A percentile compares a stretch with the other conserved stretches of the same genome.
phyloP scores from a whole-genome alignment of 1,140 invertebrate genomes.

The Drosophila takahashii region DNA sequence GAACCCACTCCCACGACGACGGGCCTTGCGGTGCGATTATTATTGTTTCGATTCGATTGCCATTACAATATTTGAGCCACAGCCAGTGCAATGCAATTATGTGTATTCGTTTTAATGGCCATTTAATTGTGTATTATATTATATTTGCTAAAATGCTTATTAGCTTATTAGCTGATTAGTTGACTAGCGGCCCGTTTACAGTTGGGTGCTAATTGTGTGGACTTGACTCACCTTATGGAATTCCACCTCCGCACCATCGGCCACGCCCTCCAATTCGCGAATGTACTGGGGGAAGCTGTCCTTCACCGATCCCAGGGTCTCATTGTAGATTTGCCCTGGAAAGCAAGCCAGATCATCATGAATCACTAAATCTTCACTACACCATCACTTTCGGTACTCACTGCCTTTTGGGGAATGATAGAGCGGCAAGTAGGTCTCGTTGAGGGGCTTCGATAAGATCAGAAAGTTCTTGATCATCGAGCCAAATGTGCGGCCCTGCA shows the following conservation, averaged over 20 bases:
- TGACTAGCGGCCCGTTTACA: slow-evolving; percentile 19
- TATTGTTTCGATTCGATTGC: slow-evolving; percentile 31
- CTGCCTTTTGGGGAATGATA: slow-evolving; percentile 89
- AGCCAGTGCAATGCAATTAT: slow-evolving; percentile 41
- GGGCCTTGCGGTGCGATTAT: slow-evolving; percentile 33
- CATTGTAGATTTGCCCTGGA: slow-evolving; percentile 88
- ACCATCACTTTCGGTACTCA: slow-evolving; percentile 50
- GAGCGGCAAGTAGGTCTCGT: slow-evolving; percentile 89
- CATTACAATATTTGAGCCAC: slow-evolving; percentile 41
- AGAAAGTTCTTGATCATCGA: slow-evolving; percentile 90
- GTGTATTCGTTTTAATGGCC: slow-evolving; percentile 58
- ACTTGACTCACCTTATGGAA: slow-evolving; percentile 89
- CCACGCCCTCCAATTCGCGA: slow-evolving; percentile 92
- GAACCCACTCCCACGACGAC: slow-evolving; percentile 36
- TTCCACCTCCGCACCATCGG: slow-evolving; percentile 92
- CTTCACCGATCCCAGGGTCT: slow-evolving; percentile 88
- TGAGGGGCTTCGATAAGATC: slow-evolving; percentile 87
- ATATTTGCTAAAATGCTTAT: slow-evolving; percentile 24
- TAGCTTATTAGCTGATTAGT: slow-evolving; percentile 13
- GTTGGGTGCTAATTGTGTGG: slow-evolving; percentile 42
- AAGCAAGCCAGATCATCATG: not conserved
- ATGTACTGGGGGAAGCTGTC: slow-evolving; percentile 92
- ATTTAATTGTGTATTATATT: slow-evolving; percentile 51
- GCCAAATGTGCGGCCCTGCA: slow-evolving; percentile 91
- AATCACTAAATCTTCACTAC: not conserved